A percentile compares a stretch with the other conserved stretches of the same genome.
phyloP scores from a whole-genome alignment of 2,113 vertebrate species.

The Pseudorasbora parva region DNA sequence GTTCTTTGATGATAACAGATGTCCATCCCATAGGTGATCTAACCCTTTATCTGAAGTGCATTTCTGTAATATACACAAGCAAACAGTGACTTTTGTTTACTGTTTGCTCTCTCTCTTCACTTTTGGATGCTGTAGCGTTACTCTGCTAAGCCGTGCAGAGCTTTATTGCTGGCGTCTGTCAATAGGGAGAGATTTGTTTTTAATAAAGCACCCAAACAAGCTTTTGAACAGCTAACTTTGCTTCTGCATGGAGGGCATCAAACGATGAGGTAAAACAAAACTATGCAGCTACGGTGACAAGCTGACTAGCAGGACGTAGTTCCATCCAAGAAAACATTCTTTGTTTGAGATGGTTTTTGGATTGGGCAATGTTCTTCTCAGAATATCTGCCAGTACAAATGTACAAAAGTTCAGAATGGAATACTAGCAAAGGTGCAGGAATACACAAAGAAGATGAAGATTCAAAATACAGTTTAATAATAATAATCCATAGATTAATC shows the following conservation, averaged over 20 bases:
- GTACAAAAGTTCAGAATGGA: background rate
- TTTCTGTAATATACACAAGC: slow-evolving; percentile 47
- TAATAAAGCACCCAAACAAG: slow-evolving; percentile 59
- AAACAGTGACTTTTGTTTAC: slow-evolving; percentile 54
- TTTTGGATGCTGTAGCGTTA: slow-evolving; percentile 21
- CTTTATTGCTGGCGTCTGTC: slow-evolving; percentile 55
- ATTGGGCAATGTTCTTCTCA: background rate
- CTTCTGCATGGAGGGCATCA: slow-evolving; percentile 28
- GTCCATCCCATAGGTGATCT: slow-evolving; percentile 43
- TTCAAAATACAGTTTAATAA: too few relatives aligned
- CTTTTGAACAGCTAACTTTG: slow-evolving; percentile 52
- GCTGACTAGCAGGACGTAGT: slow-evolving; percentile 11
- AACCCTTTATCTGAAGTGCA: slow-evolving; percentile 36
- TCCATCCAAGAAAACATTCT: slow-evolving; percentile 15
- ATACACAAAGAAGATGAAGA: too few relatives aligned
- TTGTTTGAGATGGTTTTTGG: background rate
- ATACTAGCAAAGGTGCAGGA: background rate
- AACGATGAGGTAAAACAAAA: background rate
- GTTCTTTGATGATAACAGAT: slow-evolving; percentile 45
- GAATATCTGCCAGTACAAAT: slow-evolving; percentile 8
- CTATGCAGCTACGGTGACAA: background rate
- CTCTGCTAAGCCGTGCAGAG: slow-evolving; percentile 35
- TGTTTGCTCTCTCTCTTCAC: slow-evolving; percentile 35
- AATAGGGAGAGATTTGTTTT: slow-evolving; percentile 58
- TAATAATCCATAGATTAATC: too few relatives aligned